phyloP scores from a whole-genome alignment of 1,140 invertebrate genomes.

The Leptestheria dahalacensis region DNA sequence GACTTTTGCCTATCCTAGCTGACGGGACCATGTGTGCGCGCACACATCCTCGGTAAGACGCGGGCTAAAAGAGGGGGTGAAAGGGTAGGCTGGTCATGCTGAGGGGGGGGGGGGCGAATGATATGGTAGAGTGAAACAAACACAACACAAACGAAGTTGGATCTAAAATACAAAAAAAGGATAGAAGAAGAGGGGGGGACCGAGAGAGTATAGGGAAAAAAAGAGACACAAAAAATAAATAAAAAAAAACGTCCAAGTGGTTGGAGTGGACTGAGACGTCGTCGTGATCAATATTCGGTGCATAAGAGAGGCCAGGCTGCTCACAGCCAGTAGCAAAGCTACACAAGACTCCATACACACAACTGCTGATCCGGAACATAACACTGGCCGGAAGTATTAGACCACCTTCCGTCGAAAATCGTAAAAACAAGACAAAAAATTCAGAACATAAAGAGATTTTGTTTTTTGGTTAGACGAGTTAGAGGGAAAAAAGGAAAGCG shows the following conservation, averaged over 20 bases:
- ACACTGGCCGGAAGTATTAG: neutral
- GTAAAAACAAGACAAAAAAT: no score
- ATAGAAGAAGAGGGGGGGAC: neutral
- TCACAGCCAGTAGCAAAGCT: neutral
- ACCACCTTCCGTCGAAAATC: no score
- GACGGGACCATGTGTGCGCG: no score
- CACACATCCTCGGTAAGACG: no score
- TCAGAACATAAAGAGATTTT: no score
- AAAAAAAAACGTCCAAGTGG: neutral
- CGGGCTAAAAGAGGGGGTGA: neutral
- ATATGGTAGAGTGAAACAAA: neutral
- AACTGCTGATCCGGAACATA: neutral
- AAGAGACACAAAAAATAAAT: neutral
- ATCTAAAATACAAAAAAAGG: neutral
- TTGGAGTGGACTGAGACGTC: constrained; percentile 10
- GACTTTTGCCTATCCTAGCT: no score
- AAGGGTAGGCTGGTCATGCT: neutral
- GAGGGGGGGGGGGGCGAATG: neutral
- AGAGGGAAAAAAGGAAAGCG: no score
- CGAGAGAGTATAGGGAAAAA: neutral
- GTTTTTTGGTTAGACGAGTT: no score
- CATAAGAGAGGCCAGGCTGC: constrained; percentile 9
- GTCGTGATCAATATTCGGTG: constrained; percentile 14
- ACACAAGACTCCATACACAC: neutral
- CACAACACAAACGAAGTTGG: neutral